These are phyloP conservation scores for Drosophila prolongata DNA, from an alignment of 2,888 invertebrate species.

Conservation along the genomic window DNA sequence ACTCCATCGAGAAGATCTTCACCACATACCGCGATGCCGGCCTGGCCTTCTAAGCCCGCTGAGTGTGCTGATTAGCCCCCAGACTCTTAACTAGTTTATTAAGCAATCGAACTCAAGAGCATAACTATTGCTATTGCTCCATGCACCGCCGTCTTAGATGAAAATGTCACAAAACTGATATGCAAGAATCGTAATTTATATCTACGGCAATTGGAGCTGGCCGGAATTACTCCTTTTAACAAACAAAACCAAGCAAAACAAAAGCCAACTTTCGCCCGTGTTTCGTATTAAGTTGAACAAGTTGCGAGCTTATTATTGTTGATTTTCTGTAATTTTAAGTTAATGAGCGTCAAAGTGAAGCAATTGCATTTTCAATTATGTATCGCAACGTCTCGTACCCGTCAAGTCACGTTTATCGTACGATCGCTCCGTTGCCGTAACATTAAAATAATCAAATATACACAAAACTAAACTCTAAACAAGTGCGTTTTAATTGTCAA, in stretches of 20 bases:
- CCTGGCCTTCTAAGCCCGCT: constrained; percentile 90
- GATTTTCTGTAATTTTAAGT: constrained; percentile 81
- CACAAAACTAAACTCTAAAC: constrained; percentile 59
- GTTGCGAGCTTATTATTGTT: constrained; percentile 73
- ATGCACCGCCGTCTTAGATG: constrained; percentile 63
- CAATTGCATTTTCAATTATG: constrained; percentile 82
- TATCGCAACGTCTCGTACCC: constrained; percentile 59
- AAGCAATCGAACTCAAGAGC: constrained; percentile 72
- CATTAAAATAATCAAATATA: constrained; percentile 68
- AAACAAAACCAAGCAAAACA: constrained; percentile 3
- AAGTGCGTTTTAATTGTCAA: constrained; percentile 63
- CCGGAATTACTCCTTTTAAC: constrained; percentile 50
- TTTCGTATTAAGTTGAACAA: constrained; percentile 65
- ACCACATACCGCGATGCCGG: constrained; percentile 97
- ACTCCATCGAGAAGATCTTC: constrained; percentile 98
- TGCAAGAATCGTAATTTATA: constrained; percentile 39
- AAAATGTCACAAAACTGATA: constrained; percentile 56
- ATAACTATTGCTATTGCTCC: constrained; percentile 55
- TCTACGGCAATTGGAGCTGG: constrained; percentile 36
- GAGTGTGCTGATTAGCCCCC: constrained; percentile 33
- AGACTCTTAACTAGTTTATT: constrained; percentile 71
- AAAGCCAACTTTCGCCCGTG: constrained; percentile 47
- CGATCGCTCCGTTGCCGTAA: constrained; percentile 73
- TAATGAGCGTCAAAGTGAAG: constrained; percentile 77
- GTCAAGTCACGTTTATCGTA: constrained; percentile 50